Evolutionary conservation across 2,113 vertebrate genomes (phyloP), one percentile per base, ranked within the genome.

Genomic region (Sciurus niger): DNA sequence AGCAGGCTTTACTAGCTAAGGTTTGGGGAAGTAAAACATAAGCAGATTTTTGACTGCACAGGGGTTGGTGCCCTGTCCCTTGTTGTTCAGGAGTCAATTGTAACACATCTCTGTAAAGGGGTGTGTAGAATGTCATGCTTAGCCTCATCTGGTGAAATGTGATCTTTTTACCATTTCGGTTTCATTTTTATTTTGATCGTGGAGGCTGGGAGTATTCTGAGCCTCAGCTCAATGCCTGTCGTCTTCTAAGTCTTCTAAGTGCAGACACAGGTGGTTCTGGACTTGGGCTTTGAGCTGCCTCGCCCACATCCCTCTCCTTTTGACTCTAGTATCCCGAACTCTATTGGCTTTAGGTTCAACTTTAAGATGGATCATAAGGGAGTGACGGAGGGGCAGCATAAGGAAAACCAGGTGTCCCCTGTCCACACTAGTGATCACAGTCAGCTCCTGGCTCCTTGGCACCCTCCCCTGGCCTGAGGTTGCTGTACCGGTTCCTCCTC

Each of bases 181-280:
- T 65, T 84, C 34, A 89, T 43, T 93, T 93, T 34, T 8, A 67
- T 58, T 60, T 76, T 92, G 84, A 63, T 88, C 65, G 34, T 60
- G 58, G 40, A 43, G 68, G 53, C 51, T 73, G 51, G 73, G 55
- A 20, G 24, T 37, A 25, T 58, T 73, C 82, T 7, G 43, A 46
- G 18, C 34, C 53, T 84, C 63, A 6, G 48, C 92, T 60, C 2
- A 12, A 58, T 37, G 20, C 17, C 10, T 14, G 4, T n/a, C 74
- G 22, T 65, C 58, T 58, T 43, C 2, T 22, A 58, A 43, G 58
- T 25, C 58, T 58, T 43, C 2, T 22, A 58, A 43, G 58, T 25
- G 6, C 67, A 85, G 28, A 22, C 28, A 20, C 25, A 74, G 34
- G 12, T 8, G 51, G 20, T 77, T 37, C 92, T 72, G n/a, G 65